Conservation (phyloP, 2,888 invertebrate species). For the Andrena flavipes region DNA sequence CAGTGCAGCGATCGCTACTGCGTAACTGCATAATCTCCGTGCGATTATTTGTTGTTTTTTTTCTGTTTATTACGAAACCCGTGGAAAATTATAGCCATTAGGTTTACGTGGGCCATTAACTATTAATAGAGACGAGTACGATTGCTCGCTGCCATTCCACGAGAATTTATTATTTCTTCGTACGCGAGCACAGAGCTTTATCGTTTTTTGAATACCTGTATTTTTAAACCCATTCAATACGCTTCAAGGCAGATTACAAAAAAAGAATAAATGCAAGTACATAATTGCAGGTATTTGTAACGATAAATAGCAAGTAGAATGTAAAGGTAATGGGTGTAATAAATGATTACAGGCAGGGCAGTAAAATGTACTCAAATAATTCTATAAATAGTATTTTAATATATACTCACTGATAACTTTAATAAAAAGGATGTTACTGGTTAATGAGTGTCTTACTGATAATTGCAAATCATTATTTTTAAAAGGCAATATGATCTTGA, state of each 20-base stretch:
- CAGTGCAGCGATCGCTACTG: neutral
- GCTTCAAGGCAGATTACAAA: neutral
- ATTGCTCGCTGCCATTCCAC: conserved; percentile 17
- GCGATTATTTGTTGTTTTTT: conserved; percentile 29
- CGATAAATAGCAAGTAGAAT: no score
- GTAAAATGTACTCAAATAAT: no score
- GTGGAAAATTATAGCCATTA: conserved; percentile 18
- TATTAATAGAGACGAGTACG: conserved; percentile 11
- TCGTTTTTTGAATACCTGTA: neutral
- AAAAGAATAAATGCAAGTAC: neutral
- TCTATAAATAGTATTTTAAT: no score
- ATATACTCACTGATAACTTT: no score
- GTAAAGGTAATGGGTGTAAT: no score
- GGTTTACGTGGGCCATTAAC: neutral
- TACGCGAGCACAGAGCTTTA: neutral
- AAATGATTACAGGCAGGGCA: no score
- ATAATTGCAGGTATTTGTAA: neutral
- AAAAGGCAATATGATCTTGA: no score
- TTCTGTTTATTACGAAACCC: conserved; percentile 27
- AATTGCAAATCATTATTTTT: no score
- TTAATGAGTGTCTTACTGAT: no score
- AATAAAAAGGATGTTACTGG: no score
- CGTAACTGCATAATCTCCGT: neutral
- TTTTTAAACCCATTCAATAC: neutral
- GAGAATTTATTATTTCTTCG: neutral